Conservation (phyloP, 1,140 invertebrate species). For the Maniola jurtina region DNA sequence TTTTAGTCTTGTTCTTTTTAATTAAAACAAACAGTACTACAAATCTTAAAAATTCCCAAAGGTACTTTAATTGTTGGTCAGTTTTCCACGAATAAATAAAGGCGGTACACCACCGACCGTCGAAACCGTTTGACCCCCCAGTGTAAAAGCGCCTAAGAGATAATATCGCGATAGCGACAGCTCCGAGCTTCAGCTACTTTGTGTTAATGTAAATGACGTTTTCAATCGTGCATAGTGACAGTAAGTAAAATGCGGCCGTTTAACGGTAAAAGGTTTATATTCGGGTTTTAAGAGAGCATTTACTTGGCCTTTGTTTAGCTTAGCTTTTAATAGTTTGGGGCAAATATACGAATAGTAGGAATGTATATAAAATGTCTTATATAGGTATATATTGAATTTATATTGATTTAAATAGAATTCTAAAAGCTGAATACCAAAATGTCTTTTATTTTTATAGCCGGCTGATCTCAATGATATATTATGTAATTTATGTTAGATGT, state of each 20-base stretch:
- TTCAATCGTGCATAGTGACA: conserved; percentile 9
- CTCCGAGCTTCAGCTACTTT: conserved; percentile 35
- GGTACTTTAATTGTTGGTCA: background rate
- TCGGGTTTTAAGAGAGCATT: background rate
- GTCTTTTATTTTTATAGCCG: no score
- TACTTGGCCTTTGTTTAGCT: background rate
- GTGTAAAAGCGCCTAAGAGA: conserved; percentile 29
- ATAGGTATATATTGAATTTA: no score
- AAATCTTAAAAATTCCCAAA: no score
- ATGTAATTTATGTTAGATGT: no score
- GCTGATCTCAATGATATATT: no score
- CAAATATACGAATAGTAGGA: no score
- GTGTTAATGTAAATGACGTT: conserved; percentile 11
- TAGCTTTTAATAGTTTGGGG: background rate
- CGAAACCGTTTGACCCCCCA: background rate
- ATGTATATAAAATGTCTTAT: no score
- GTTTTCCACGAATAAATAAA: background rate
- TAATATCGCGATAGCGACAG: conserved; percentile 52
- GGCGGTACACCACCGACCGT: background rate
- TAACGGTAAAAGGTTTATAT: background rate
- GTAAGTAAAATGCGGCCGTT: conserved; percentile 3
- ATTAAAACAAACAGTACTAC: no score
- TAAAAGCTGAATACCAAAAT: no score
- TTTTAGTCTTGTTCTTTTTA: no score
- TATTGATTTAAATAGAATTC: no score